These are phyloP conservation scores for Desmophyllum pertusum DNA, from an alignment of 92 coral and sea anemone genomes.

Conservation along the genomic window DNA sequence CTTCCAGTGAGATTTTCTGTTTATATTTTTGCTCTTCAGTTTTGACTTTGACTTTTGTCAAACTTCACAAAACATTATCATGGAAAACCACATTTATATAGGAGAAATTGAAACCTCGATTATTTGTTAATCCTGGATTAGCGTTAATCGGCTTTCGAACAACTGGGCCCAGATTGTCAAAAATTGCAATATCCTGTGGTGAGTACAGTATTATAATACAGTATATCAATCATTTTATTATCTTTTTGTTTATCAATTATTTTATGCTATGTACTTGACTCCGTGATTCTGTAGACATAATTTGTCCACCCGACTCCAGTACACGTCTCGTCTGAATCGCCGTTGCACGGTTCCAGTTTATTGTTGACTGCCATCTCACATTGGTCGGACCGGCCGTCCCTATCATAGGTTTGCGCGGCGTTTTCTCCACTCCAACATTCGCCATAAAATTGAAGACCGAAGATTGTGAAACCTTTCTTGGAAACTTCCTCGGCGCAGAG, in stretches of 20 bases:
- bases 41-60: too few species aligned
- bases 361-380: slow-evolving; percentile 41
- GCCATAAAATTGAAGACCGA: slow-evolving; percentile 79
- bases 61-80: too few species aligned
- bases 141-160: too few species aligned
- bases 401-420: slow-evolving; percentile 38
- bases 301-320: slow-evolving; percentile 57
- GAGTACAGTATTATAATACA: background rate
- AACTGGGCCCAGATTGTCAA: too few species aligned
- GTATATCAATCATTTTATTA: background rate
- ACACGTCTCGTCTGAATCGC: slow-evolving; percentile 36
- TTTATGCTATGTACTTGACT: background rate
- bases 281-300: slow-evolving; percentile 62
- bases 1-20: too few species aligned
- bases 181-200: too few species aligned
- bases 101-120: too few species aligned
- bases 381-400: slow-evolving; percentile 36
- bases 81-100: too few species aligned
- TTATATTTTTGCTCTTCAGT: too few species aligned
- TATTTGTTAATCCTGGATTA: too few species aligned
- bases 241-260: background rate
- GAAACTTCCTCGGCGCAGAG: slow-evolving; percentile 24
- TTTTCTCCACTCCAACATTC: slow-evolving; percentile 81
- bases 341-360: slow-evolving; percentile 38
- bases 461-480: slow-evolving; percentile 44